Base-by-base conservation (phyloP, 2,888 invertebrate genomes). In the Drosophila neotestacea region DNA sequence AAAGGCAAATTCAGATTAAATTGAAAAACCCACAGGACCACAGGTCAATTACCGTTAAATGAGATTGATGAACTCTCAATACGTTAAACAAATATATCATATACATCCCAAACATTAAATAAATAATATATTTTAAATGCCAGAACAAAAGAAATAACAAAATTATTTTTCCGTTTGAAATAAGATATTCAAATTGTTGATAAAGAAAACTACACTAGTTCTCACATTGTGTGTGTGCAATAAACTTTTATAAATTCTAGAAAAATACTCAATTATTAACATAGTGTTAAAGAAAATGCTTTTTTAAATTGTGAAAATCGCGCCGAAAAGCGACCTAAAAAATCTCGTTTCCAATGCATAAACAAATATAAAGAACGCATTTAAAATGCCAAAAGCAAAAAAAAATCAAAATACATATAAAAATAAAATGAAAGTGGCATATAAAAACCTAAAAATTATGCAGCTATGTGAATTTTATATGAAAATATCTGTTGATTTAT, bases 401-500 rank as follows among this genome's bases (percentile, higher is more conserved):
- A 39, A 65, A 48, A 50, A 44, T 50, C 44, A 44, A 22, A 60
- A 16, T 44, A 44, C 13, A 55, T 59, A 62, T 60, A 34, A 48
- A 51, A 62, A 51, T 54, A 48, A 56, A 63, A 61, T 38, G 61
- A 11, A 60, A 47, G 63, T 47, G n/a, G 38, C 55, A 42, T 41
- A 56, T 60, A 60, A 56, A 67, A 62, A 48, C 22, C 13, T 13
- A 55, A 42, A 54, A 51, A 62, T 66, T 71, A 66, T 61, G 61
- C 58, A 68, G 42, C 44, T 60, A 60, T 58, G 65, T 16, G 59
- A 61, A 79, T 60, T 59, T 51, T 59, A 65, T 54, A 41, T 68
- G 59, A 59, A 78, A 85, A 73, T 68, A 83, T 69, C 70, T 50
- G 56, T 70, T 85, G 77, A 85, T 85, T 85, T 79, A 85, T 81